Base-by-base conservation (phyloP, 2,797 vertebrate genomes). In the Peromyscus attwateri region DNA sequence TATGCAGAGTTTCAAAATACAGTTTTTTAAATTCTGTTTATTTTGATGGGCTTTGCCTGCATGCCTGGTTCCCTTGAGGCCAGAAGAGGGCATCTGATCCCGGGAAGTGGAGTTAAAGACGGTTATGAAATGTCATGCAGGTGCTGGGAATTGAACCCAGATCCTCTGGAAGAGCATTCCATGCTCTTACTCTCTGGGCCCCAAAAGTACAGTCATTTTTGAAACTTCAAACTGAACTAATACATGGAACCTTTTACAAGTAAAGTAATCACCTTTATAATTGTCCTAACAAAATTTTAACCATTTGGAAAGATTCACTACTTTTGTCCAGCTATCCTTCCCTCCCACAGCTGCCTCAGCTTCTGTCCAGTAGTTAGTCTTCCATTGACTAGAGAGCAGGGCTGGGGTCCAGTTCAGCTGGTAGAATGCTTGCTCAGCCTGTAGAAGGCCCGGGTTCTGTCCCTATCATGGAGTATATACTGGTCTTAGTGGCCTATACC, bases 281-380 rank as follows among this genome's bases (percentile, higher is more conserved):
- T 73, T 85, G 29, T 89, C 73, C 87, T 73, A 31, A 43, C 40
- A 80, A 73, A 91, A 68, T 60, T n/a, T 77, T 55, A 96, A 80
- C 70, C 62, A 6, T 80, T 95, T 71, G 76, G 55, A 91, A 95
- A 96, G 77, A 71, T 81, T 40, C 55, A 29, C 66, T 71, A 31
- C 13, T 84, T 49, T 94, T 57, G 62, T 49, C 85, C 31, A 70
- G 79, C 17, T 81, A 13, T 13, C 75, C 46, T 75, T 84, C 87
- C 60, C 52, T 82, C 27, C 31, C 29, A 64, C 68, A 34, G 17
- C 31, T 70, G 43, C 6, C 55, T 68, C 31, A 17, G 6, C 16
- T 10, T 12, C 81, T 92, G 34, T 16, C 57, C 62, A 83, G 37
- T 27, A 52, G 25, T 62, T 43, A 92, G 76, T 40, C 73, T 46